Evolutionary conservation across 1,140 invertebrate genomes (phyloP), one percentile per base, ranked within the genome.

Genomic region (Micrasema minimum): DNA sequence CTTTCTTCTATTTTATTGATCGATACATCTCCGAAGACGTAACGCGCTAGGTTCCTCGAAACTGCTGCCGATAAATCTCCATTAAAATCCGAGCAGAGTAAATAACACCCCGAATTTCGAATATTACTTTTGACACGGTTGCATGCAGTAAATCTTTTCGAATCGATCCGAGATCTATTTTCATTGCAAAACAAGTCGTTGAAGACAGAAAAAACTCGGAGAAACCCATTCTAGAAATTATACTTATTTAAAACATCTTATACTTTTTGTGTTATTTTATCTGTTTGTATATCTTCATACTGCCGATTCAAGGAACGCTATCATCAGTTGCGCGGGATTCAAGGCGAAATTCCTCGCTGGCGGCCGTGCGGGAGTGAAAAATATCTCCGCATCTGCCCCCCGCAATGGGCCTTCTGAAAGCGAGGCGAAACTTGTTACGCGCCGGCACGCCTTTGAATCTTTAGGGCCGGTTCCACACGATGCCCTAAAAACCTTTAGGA

Each of bases 361-460:
- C 35, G 55, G 18, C 35, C 18, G 35, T 10, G 35, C 37, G 55
- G 51, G 14, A 16, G 18, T 5, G 35, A 41, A 14, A 59, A 59
- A 31, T 57, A 37, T 38, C 37, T 20, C 55, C 55, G n/a, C 35
- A 11, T 22, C n/a, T 23, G 23, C 37, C 20, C 37, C 7, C 61
- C 1, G 20, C 20, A 22, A 18, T 5, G 22, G 2, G 11, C 14
- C 61, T 35, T 20, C 31, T 41, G 46, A 23, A 66, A 53, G 37
- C 31, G 64, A 11, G 64, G 26, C 31, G 64, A 53, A 53, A 66
- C 31, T 66, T 66, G 18, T 51, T n/a, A 16, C 31, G 23, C 14
- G 14, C 37, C n/a, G 12, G n/a, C 66, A 37, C 50, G n/a, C 38
- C 41, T 69, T 69, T 69, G 53, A 69, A n/a, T n/a, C n/a, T 45